These are phyloP conservation scores for Cladorhizidae sp. DNA, from an alignment of 37 sponge, comb jelly and placozoan species.

Conservation along the genomic window DNA sequence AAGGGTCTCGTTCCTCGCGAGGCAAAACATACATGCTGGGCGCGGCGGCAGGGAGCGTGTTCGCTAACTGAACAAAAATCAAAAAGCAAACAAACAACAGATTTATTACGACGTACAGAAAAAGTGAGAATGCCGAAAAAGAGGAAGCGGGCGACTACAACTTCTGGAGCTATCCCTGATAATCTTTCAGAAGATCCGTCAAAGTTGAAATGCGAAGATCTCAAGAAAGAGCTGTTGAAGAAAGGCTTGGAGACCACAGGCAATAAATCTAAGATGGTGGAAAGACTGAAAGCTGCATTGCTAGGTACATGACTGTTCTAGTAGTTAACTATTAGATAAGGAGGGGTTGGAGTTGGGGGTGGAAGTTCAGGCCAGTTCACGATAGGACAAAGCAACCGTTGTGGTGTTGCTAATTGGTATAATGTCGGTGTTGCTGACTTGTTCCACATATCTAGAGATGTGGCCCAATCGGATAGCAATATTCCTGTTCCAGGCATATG, in stretches of 20 bases:
- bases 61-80: not conserved
- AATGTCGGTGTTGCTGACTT: too few relatives aligned
- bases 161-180: not conserved
- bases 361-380: too few relatives aligned
- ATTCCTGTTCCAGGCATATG: too few relatives aligned
- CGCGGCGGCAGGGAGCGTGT: too few relatives aligned
- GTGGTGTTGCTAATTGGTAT: too few relatives aligned
- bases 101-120: not conserved
- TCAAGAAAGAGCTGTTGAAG: constrained; percentile 70
- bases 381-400: too few relatives aligned
- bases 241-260: constrained; percentile 72
- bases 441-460: too few relatives aligned
- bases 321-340: not conserved
- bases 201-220: constrained; percentile 73
- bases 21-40: too few relatives aligned
- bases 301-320: not conserved
- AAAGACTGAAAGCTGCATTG: constrained; percentile 59
- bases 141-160: constrained; percentile 30
- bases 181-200: too few relatives aligned
- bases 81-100: not conserved
- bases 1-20: too few relatives aligned
- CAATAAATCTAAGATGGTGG: constrained; percentile 79
- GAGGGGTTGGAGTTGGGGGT: too few relatives aligned
- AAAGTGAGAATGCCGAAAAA: constrained; percentile 15
- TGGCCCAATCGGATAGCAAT: too few relatives aligned